phyloP scores from a whole-genome alignment of 2,113 vertebrate species.

The Falcunculus frontatus region DNA sequence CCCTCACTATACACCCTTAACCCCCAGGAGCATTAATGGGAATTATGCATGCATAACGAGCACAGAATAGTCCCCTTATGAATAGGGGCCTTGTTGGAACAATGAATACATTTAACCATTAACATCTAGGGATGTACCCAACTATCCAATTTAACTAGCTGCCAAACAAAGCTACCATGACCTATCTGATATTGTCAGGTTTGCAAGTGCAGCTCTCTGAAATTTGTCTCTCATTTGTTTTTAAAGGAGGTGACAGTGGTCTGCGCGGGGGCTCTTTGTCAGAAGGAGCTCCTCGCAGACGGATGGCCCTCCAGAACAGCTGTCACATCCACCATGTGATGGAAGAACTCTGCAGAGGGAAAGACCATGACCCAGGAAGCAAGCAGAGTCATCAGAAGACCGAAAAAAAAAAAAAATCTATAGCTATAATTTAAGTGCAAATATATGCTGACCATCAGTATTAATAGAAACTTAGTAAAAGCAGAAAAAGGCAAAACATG shows the following conservation, averaged over 20 bases:
- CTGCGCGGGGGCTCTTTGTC: not conserved
- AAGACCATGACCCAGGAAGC: not conserved
- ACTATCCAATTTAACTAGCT: constrained; percentile 48
- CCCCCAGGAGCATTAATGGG: constrained; percentile 44
- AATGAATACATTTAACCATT: constrained; percentile 58
- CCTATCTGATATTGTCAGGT: not conserved
- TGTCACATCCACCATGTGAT: not conserved
- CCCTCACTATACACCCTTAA: not conserved
- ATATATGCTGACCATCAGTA: too few relatives aligned
- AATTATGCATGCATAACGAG: constrained; percentile 67
- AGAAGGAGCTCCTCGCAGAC: fast-evolving
- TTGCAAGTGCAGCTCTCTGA: not conserved
- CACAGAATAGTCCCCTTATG: constrained; percentile 25
- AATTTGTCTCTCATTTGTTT: constrained; percentile 30
- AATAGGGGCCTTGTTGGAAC: constrained; percentile 65
- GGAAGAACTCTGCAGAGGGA: not conserved
- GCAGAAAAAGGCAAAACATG: not conserved
- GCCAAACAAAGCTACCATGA: constrained; percentile 41
- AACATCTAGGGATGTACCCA: constrained; percentile 51
- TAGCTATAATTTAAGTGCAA: not conserved
- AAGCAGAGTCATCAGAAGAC: not conserved
- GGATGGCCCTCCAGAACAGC: not conserved
- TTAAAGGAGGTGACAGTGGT: not conserved
- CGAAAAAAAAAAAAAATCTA: not conserved
- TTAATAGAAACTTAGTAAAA: not conserved